Evolutionary conservation across 2,113 vertebrate species (phyloP).

Genomic region (Cheirogaleus medius): DNA sequence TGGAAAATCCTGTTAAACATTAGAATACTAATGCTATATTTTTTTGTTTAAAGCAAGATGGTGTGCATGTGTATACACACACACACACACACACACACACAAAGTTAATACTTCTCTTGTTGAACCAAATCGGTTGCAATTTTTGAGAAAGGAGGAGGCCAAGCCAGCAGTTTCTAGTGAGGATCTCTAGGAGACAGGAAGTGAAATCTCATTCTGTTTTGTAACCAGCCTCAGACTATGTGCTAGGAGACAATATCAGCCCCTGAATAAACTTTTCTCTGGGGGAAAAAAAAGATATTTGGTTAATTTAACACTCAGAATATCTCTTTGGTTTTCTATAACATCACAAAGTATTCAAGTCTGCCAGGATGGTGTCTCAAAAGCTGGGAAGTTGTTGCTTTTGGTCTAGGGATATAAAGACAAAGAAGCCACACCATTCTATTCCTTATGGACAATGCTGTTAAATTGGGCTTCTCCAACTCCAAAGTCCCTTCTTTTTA

Average conservation of each 20-base stretch:
- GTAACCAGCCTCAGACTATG: background rate
- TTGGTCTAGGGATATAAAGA: background rate
- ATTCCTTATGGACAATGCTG: background rate
- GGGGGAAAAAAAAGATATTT: background rate
- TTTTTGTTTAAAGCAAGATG: conserved; percentile 31
- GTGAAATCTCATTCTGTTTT: background rate
- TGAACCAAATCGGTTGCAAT: background rate
- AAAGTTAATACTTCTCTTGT: background rate
- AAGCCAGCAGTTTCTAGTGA: background rate
- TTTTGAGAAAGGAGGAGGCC: background rate
- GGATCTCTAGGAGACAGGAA: background rate
- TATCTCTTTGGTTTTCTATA: background rate
- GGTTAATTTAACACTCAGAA: background rate
- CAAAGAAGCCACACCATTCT: background rate
- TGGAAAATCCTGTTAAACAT: background rate
- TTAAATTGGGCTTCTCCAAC: background rate
- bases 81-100: background rate
- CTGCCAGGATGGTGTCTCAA: background rate
- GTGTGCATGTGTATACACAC: background rate
- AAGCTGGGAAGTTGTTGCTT: background rate
- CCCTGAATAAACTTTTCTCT: background rate
- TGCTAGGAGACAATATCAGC: background rate
- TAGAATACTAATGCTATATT: background rate
- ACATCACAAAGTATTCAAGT: background rate
- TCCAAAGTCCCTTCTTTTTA: background rate